phyloP scores from a whole-genome alignment of 2,113 vertebrate species.

The Indicator maculatus region DNA sequence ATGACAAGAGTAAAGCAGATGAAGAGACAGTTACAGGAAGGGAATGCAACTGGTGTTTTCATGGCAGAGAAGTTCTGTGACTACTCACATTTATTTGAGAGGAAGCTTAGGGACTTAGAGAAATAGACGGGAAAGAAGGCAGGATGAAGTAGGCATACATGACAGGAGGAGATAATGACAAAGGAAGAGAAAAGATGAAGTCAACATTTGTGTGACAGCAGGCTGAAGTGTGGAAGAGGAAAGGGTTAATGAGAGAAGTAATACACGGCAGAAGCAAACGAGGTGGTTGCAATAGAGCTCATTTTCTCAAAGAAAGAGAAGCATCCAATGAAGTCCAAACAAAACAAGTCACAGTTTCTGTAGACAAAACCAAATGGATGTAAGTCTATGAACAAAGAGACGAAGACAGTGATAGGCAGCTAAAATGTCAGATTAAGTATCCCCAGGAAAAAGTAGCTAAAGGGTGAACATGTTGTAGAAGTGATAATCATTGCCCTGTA shows the following conservation, averaged over 20 bases:
- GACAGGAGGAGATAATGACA: not conserved
- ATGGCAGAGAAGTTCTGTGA: not conserved
- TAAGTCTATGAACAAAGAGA: not conserved
- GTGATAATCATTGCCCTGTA: not conserved
- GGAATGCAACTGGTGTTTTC: not conserved
- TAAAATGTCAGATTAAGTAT: conserved; percentile 32
- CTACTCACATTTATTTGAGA: not conserved
- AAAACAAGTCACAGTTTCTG: not conserved
- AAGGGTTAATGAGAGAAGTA: not conserved
- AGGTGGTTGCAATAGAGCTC: not conserved
- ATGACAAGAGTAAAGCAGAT: not conserved
- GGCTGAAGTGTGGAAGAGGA: not conserved
- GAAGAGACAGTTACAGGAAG: not conserved
- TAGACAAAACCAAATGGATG: not conserved
- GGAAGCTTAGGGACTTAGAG: not conserved
- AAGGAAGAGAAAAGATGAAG: not conserved
- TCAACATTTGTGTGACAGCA: not conserved
- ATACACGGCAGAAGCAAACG: not conserved
- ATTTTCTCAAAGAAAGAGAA: not conserved
- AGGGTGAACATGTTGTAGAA: not conserved
- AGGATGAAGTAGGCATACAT: not conserved
- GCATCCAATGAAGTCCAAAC: not conserved
- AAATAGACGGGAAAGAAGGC: not conserved
- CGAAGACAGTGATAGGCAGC: not conserved
- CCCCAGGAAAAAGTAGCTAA: conserved; percentile 1